A percentile compares a stretch with the other conserved stretches of the same genome.
phyloP scores from a whole-genome alignment of 2,888 invertebrate genomes.

The Cosmorhoe ocellata region DNA sequence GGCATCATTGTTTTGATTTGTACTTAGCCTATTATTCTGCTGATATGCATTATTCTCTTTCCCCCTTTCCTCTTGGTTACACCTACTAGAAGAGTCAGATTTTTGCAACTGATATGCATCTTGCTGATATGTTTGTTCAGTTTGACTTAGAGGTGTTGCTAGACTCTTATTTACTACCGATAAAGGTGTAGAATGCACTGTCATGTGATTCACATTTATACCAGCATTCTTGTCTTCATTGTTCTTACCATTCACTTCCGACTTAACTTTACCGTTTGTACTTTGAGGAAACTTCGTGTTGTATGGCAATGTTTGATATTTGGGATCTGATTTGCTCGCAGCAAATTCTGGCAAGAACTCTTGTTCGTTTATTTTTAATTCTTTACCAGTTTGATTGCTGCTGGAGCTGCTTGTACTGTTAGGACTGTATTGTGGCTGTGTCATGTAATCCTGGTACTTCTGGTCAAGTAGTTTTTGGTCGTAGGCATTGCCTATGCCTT shows the following conservation, averaged over 20 bases:
- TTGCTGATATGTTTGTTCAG: conserved; percentile 78
- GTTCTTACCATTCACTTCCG: conserved; percentile 65
- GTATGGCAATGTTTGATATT: conserved; percentile 95
- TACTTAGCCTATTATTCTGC: conserved; percentile 72
- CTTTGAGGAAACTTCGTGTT: conserved; percentile 91
- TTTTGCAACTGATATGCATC: conserved; percentile 81
- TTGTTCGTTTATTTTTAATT: conserved; percentile 76
- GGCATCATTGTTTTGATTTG: conserved; percentile 66
- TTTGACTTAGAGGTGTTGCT: conserved; percentile 84
- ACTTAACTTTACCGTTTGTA: conserved; percentile 66
- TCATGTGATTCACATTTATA: conserved; percentile 77
- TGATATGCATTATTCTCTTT: conserved; percentile 82
- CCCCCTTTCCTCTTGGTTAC: conserved; percentile 69
- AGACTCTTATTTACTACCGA: conserved; percentile 84
- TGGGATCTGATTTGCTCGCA: conserved; percentile 92
- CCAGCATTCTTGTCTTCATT: conserved; percentile 69
- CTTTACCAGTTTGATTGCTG: conserved; percentile 75
- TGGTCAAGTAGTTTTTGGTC: conserved; percentile 76
- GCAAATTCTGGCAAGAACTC: conserved; percentile 86
- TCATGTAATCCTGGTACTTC: conserved; percentile 77
- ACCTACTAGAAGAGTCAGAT: conserved; percentile 77
- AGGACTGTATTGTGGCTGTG: conserved; percentile 82
- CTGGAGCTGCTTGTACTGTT: conserved; percentile 79
- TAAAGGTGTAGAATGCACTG: conserved; percentile 78
- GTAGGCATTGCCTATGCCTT: conserved; percentile 74